Percentiles rank a stretch among this genome's conserved stretches.
phyloP scores from a whole-genome alignment of 2,113 vertebrate species.

The Engraulis encrasicolus region DNA sequence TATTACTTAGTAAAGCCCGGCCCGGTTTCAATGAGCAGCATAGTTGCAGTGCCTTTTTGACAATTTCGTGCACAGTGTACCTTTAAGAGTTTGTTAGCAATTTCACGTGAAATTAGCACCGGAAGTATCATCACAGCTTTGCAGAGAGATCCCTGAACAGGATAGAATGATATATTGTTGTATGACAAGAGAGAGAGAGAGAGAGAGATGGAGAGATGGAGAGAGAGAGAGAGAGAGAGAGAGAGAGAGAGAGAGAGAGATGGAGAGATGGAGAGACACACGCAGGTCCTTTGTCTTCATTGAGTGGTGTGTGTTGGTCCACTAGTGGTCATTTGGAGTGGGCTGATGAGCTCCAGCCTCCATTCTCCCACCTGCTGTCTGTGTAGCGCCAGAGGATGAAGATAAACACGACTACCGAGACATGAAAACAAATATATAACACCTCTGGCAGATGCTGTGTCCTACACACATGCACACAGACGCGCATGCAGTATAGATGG shows the following conservation, averaged over 20 bases:
- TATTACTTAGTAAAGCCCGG: no score
- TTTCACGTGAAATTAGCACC: no score
- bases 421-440: neutral
- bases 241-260: neutral
- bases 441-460: neutral
- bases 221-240: neutral
- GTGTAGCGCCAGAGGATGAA: neutral
- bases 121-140: no score
- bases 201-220: no score
- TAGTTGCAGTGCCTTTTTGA: no score
- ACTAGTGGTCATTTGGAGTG: neutral
- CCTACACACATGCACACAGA: neutral
- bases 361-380: neutral
- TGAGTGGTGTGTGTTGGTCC: neutral
- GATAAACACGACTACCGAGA: neutral
- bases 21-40: no score
- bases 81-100: no score
- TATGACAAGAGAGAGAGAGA: neutral
- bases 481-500: neutral
- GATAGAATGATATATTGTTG: neutral
- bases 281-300: conserved; percentile 4
- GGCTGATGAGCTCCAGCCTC: neutral
- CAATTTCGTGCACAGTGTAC: no score
- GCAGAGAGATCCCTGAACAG: neutral
- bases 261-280: no score